Evolutionary conservation across 2,797 vertebrate species (phyloP).

Genomic region (Lacerta bilineata): DNA sequence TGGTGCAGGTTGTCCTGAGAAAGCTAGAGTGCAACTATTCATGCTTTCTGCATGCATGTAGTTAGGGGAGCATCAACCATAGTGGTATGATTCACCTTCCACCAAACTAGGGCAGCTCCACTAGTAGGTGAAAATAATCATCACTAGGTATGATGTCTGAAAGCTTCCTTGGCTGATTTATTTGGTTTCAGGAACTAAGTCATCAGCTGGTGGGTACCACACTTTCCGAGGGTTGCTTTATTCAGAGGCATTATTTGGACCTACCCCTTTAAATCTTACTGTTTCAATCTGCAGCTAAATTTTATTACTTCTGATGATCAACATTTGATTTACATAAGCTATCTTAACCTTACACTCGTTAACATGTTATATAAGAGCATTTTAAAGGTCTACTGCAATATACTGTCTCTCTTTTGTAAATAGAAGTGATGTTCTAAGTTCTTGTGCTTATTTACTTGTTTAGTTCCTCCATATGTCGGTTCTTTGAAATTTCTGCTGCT

Average conservation of each 20-base stretch:
- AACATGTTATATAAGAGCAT: slow-evolving; percentile 26
- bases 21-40: not conserved
- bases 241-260: slow-evolving; percentile 5
- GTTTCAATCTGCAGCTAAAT: slow-evolving; percentile 3
- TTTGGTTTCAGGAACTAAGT: slow-evolving; percentile 33
- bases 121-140: not conserved
- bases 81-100: not conserved
- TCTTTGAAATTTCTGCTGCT: slow-evolving; percentile 35
- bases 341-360: not conserved
- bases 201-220: not conserved
- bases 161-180: not conserved
- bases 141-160: not conserved
- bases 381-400: slow-evolving; percentile 29
- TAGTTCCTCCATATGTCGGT: not conserved
- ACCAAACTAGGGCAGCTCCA: no score
- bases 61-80: no score
- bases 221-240: slow-evolving; percentile 1
- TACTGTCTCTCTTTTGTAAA: not conserved
- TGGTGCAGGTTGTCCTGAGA: not conserved
- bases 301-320: slow-evolving; percentile 34
- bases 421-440: not conserved
- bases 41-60: not conserved
- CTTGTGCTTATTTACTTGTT: not conserved
- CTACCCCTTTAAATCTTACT: not conserved
- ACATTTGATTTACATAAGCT: slow-evolving; percentile 38